These are phyloP conservation scores for Leptinotarsa peninsularis DNA, from an alignment of 2,888 invertebrate genomes.

Conservation along the genomic window DNA sequence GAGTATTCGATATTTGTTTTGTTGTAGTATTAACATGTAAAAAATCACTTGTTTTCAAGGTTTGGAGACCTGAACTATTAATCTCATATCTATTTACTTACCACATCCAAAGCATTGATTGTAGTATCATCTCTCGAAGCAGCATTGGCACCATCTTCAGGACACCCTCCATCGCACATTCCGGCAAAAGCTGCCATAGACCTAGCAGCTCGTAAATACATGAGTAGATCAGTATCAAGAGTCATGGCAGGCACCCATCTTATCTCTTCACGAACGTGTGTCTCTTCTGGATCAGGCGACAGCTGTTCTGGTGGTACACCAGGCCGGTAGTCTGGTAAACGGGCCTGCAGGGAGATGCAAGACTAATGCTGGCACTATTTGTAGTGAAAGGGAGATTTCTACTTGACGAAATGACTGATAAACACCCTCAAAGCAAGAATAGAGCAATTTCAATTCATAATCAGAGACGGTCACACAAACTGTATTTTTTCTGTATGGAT, in stretches of 20 bases:
- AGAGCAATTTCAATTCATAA: no score
- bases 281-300: constrained; percentile 71
- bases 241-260: constrained; percentile 95
- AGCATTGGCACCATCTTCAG: constrained; percentile 96
- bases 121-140: constrained; percentile 98
- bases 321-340: constrained; percentile 67
- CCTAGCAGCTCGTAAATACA: constrained; percentile 96
- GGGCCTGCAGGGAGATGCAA: constrained; percentile 56
- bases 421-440: not conserved
- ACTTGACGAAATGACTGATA: not conserved
- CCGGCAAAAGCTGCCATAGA: constrained; percentile 98
- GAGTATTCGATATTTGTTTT: no score
- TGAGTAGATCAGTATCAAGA: constrained; percentile 93
- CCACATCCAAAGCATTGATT: constrained; percentile 94
- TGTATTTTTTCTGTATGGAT: no score
- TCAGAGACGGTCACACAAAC: no score
- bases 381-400: constrained; percentile 1
- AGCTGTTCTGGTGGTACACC: constrained; percentile 68
- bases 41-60: no score
- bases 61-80: no score
- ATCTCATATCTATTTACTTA: constrained; percentile 59
- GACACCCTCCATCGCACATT: constrained; percentile 98
- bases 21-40: no score
- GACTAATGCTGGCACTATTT: constrained; percentile 1
- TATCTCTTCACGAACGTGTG: constrained; percentile 78